Percentiles rank a stretch among this genome's conserved stretches.
phyloP scores from a whole-genome alignment of 2,888 invertebrate species.

The Chrysolina americana region DNA sequence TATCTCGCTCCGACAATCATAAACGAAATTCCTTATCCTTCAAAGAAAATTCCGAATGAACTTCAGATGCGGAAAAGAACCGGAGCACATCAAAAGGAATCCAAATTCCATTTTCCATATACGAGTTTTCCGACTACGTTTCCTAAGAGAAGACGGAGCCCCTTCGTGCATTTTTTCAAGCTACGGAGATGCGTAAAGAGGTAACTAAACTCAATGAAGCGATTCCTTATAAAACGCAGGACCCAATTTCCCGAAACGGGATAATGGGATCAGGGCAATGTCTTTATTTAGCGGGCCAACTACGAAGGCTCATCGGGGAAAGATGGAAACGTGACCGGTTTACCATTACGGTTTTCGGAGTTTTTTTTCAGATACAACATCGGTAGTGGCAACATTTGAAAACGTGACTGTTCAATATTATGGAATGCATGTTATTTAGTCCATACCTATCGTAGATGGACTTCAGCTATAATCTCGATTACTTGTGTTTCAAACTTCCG shows the following conservation, averaged over 20 bases:
- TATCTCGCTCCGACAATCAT: background rate
- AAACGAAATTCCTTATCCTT: background rate
- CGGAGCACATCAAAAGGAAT: constrained; percentile 10
- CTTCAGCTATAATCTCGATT: background rate
- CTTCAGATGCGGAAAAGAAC: background rate
- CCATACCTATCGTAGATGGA: background rate
- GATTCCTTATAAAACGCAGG: constrained; percentile 46
- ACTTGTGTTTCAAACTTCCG: too few species aligned
- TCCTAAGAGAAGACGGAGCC: background rate
- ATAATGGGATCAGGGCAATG: constrained; percentile 63
- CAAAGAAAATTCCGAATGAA: background rate
- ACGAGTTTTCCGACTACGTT: constrained; percentile 6
- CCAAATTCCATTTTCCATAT: constrained; percentile 16
- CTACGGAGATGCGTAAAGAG: constrained; percentile 23
- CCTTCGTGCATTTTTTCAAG: constrained; percentile 11
- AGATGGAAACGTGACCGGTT: constrained; percentile 64
- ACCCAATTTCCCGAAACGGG: constrained; percentile 63
- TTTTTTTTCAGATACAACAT: constrained; percentile 35
- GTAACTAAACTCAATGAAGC: constrained; percentile 35
- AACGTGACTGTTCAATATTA: constrained; percentile 1
- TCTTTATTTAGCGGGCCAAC: constrained; percentile 61
- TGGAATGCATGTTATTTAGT: constrained; percentile 7
- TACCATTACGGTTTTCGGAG: constrained; percentile 52
- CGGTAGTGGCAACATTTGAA: constrained; percentile 19
- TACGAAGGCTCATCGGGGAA: constrained; percentile 58